A percentile compares a stretch with the other conserved stretches of the same genome.
Evolutionary conservation across 2,113 vertebrate species (phyloP).

Genomic region (Boulengeromyrus knoepffleri): DNA sequence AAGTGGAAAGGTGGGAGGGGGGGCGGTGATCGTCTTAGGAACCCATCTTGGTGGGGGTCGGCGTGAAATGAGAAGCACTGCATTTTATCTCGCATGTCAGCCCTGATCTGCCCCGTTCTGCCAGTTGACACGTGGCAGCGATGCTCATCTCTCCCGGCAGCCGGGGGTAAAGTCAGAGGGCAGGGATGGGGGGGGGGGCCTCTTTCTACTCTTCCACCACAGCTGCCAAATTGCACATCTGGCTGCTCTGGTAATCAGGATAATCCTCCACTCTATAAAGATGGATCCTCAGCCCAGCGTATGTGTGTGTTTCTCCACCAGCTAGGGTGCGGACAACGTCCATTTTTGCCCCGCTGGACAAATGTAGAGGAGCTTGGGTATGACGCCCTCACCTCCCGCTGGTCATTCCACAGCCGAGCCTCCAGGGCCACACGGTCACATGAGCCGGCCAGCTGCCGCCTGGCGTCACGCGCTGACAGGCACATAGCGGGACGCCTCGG

Average conservation of each 20-base stretch:
- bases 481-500: background rate
- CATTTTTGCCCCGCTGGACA: background rate
- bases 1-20: background rate
- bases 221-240: background rate
- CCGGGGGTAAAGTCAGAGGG: background rate
- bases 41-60: conserved; percentile 39
- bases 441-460: background rate
- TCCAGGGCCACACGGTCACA: background rate
- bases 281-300: background rate
- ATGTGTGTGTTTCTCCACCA: background rate
- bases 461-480: background rate
- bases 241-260: conserved; percentile 3
- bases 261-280: background rate
- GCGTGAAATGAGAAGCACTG: conserved; percentile 40
- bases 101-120: background rate
- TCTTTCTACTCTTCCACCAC: background rate
- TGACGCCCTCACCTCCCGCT: too few species aligned
- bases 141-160: background rate
- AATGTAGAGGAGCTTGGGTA: background rate
- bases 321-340: background rate
- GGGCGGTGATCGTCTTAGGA: background rate
- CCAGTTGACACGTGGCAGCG: background rate
- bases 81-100: background rate
- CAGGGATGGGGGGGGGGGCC: background rate
- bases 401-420: background rate